Evolutionary conservation across 2,113 vertebrate species (phyloP), one percentile per base, ranked within the genome.

Genomic region (Cynocephalus volans): DNA sequence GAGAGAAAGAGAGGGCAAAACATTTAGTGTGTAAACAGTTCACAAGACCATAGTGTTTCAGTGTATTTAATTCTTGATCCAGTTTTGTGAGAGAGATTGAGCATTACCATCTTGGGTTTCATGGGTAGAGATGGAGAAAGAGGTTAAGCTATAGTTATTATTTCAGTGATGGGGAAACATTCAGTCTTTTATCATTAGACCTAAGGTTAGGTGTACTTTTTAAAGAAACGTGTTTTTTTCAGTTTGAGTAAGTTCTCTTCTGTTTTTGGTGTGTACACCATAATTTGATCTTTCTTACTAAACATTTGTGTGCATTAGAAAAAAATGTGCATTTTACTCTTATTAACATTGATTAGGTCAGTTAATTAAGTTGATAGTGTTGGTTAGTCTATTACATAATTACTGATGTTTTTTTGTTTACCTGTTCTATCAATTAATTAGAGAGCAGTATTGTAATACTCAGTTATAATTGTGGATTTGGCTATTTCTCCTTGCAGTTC

Each of bases 1-100:
- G 52, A 31, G 64, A 10, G 23, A 23, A 11, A 19, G 26, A 50
- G 58, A 0, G n/a, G 41, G 26, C 33, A 2, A 0, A 3, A 26
- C 8, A 41, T 41, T 41, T 41, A 41, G 41, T 41, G 41, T 41
- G 41, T 41, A 41, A 41, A 41, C 41, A 41, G 41, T 41, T 41
- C 41, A 41, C 41, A 3, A 41, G 41, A 41, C 41, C 41, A 41
- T 41, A 41, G 41, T 41, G 41, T 41, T 41, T 4, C 4, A 2
- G 6, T 5, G 10, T 48, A 15, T 14, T 60, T 14, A 17, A 45
- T 69, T 58, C 76, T 36, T 17, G 24, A 69, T 17, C 26, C 54
- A 4, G 3, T 33, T 45, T 50, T 17, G 18, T 17, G 21, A 56
- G 64, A 21, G n/a, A 56, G 64, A 21, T 24, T 9, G n/a, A 67